phyloP scores from a whole-genome alignment of 1,140 invertebrate genomes.

The Thaumetopoea pityocampa region DNA sequence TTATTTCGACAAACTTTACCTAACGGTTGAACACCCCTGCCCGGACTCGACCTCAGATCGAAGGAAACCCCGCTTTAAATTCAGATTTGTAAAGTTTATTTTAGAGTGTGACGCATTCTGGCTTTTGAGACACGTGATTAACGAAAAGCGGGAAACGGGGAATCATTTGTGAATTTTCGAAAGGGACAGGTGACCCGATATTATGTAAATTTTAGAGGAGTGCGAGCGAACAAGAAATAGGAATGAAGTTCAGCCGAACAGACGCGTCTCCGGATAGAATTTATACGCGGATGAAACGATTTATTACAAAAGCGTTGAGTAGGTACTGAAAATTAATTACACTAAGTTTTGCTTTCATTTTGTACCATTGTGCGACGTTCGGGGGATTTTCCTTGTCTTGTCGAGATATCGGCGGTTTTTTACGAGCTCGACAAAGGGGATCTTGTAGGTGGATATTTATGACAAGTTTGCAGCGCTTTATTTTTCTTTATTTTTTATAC shows the following conservation, averaged over 20 bases:
- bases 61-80: slow-evolving; percentile 32
- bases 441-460: slow-evolving; percentile 26
- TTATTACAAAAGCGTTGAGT: slow-evolving; percentile 71
- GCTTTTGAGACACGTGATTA: slow-evolving; percentile 57
- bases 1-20: slow-evolving; percentile 68
- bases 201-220: slow-evolving; percentile 43
- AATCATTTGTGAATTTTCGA: slow-evolving; percentile 66
- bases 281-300: slow-evolving; percentile 68
- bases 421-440: slow-evolving; percentile 33
- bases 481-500: slow-evolving; percentile 18
- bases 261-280: slow-evolving; percentile 42
- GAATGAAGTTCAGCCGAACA: slow-evolving; percentile 39
- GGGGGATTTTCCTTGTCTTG: slow-evolving; percentile 35
- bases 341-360: slow-evolving; percentile 70
- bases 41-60: slow-evolving; percentile 17
- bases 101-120: slow-evolving; percentile 4
- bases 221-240: slow-evolving; percentile 36
- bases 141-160: slow-evolving; percentile 62
- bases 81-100: slow-evolving; percentile 24
- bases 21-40: slow-evolving; percentile 47
- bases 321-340: slow-evolving; percentile 69
- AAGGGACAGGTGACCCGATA: slow-evolving; percentile 61
- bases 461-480: slow-evolving; percentile 24
- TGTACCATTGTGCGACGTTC: slow-evolving; percentile 46
- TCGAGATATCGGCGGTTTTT: slow-evolving; percentile 45